Evolutionary conservation across 2,888 invertebrate species (phyloP), one percentile per base, ranked within the genome.

Genomic region (Torymus tubicola): DNA sequence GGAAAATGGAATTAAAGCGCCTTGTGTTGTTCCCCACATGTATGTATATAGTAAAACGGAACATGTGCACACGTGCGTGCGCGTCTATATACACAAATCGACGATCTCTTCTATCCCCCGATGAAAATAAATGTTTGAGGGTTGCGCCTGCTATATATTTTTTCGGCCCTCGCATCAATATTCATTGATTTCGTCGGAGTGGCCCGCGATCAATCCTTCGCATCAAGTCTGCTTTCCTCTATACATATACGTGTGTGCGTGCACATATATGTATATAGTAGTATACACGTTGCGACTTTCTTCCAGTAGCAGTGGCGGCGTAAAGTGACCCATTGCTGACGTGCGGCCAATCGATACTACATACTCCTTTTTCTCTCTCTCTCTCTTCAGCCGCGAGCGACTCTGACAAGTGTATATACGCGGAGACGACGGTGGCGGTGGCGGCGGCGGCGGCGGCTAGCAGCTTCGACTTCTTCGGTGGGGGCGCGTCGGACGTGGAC

Each of bases 311-410:
- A 53, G 61, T 57, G 18, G 12, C 42, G 18, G 5, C 55, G 42
- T 64, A 83, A 82, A 83, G 83, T 85, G 86, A 86, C 85, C 86
- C 83, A 86, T 85, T 85, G 85, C 84, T 82, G 85, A 80, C 79
- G 75, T 53, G 72, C 65, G 84, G 79, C 83, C 82, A 84, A 86
- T 86, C 86, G 83, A 86, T 86, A 81, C 31, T 31, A 31, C 71
- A 24, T 31, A 18, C 68, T 75, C 82, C 83, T 82, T 84, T 85
- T 85, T 85, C 83, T 83, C 83, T 83, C 83, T n/a, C n/a, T n/a
- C n/a, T n/a, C n/a, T n/a, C n/a, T n/a, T n/a, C 85, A 82, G 24
- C 24, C 24, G 24, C 24, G 24, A 24, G 24, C 24, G 24, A 8
- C 31, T 31, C 78, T 85, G 85, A 84, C 86, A 84, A 80, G 72